Evolutionary conservation across 2,888 invertebrate species (phyloP).

Genomic region (Enchytraeus crypticus): DNA sequence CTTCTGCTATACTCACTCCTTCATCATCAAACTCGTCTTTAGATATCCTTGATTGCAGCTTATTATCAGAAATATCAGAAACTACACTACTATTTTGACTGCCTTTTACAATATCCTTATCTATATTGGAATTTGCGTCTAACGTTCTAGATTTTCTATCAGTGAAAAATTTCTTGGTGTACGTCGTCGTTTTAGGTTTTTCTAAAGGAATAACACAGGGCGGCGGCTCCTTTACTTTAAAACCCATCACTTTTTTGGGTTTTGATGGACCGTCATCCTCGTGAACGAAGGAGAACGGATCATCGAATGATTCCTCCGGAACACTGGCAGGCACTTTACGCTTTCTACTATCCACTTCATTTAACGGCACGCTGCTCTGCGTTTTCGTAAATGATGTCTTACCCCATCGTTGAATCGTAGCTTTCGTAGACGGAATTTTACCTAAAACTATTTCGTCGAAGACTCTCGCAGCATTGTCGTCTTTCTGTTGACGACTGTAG

Average conservation of each 20-base stretch:
- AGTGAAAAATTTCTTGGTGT: no score
- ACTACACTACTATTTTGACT: no score
- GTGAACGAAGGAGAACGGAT: conserved; percentile 24
- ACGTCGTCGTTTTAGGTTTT: no score
- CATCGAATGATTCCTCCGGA: conserved; percentile 8
- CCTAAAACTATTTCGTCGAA: conserved; percentile 10
- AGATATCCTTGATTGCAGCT: no score
- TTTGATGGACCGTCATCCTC: conserved; percentile 22
- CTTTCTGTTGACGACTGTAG: conserved; percentile 15
- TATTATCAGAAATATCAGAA: no score
- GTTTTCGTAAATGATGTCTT: conserved; percentile 25
- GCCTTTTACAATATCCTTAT: no score
- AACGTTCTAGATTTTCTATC: no score
- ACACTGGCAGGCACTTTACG: conserved; percentile 1
- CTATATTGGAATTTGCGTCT: no score
- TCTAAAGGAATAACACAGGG: no score
- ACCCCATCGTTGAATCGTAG: conserved; percentile 21
- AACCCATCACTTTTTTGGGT: conserved; percentile 14
- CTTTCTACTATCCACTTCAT: conserved; percentile 13
- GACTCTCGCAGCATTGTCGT: conserved; percentile 3
- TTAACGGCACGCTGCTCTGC: neutral
- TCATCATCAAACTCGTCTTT: no score
- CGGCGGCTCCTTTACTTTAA: no score
- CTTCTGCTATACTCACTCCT: no score
- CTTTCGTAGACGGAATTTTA: conserved; percentile 13